phyloP scores from a whole-genome alignment of 2,888 invertebrate genomes.

The Drosophila kuntzei region DNA sequence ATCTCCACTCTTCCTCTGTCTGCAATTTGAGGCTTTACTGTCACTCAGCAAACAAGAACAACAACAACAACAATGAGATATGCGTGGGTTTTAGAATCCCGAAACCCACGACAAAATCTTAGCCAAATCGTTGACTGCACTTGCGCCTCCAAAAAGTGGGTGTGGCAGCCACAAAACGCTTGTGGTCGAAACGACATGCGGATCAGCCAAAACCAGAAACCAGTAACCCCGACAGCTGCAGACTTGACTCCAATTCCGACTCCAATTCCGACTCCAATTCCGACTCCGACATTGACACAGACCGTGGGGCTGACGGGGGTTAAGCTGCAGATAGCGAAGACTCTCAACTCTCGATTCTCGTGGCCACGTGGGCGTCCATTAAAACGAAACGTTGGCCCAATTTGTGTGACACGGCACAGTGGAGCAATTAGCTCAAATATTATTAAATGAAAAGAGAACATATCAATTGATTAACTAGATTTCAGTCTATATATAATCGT shows the following conservation, averaged over 20 bases:
- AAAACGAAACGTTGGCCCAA: constrained; percentile 65
- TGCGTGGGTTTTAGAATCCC: constrained; percentile 45
- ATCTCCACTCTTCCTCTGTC: constrained; percentile 43
- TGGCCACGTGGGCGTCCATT: constrained; percentile 67
- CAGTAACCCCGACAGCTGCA: constrained; percentile 15
- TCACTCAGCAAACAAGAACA: constrained; percentile 57
- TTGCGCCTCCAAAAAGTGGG: constrained; percentile 47
- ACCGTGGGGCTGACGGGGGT: constrained; percentile 41
- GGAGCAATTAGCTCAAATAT: constrained; percentile 1
- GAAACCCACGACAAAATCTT: constrained; percentile 66
- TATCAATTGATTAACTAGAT: too few relatives aligned
- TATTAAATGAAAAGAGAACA: too few relatives aligned
- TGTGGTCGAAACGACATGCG: constrained; percentile 64
- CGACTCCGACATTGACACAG: constrained; percentile 77
- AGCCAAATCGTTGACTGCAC: constrained; percentile 68
- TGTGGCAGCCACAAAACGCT: constrained; percentile 56
- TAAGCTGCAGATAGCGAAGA: constrained; percentile 24
- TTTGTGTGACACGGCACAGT: constrained; percentile 53
- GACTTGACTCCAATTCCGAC: too few relatives aligned
- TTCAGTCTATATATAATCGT: too few relatives aligned
- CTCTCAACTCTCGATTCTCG: constrained; percentile 12
- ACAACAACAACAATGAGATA: constrained; percentile 25
- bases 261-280: too few relatives aligned
- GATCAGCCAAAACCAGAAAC: constrained; percentile 22
- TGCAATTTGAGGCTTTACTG: constrained; percentile 75